Conservation (phyloP, 2,888 invertebrate genomes). For the Perdita meconis region DNA sequence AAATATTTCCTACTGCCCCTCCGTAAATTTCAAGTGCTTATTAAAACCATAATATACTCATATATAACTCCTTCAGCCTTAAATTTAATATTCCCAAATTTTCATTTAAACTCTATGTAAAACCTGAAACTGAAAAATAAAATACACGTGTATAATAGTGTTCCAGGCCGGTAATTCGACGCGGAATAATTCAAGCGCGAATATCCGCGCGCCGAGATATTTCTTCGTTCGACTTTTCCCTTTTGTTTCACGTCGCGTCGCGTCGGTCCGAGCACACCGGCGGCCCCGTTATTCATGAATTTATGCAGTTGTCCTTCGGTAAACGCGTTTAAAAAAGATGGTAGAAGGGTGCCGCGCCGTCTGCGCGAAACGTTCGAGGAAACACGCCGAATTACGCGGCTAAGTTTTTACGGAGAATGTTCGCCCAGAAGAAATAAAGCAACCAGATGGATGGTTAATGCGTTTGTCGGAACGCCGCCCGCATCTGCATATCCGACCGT, state of each 20-base stretch:
- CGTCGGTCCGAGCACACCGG: slow-evolving; percentile 11
- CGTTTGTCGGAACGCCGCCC: slow-evolving; percentile 12
- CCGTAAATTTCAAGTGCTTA: too few relatives aligned
- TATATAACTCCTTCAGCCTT: too few relatives aligned
- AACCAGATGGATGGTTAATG: slow-evolving; percentile 58
- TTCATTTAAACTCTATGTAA: too few relatives aligned
- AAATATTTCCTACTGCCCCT: too few relatives aligned
- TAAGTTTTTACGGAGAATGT: slow-evolving; percentile 61
- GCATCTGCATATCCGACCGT: slow-evolving; percentile 13
- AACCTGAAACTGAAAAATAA: too few relatives aligned
- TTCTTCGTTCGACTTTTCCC: slow-evolving; percentile 38
- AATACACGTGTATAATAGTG: too few relatives aligned
- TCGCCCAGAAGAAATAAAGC: slow-evolving; percentile 52
- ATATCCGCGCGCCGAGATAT: background rate
- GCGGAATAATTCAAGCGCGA: background rate
- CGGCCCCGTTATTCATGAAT: slow-evolving; percentile 65
- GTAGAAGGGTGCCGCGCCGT: slow-evolving; percentile 17
- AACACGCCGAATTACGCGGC: slow-evolving; percentile 50
- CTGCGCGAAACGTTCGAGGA: slow-evolving; percentile 50
- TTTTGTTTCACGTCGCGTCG: background rate
- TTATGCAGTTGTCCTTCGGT: slow-evolving; percentile 49
- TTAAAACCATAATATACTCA: too few relatives aligned
- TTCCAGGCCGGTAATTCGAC: too few relatives aligned
- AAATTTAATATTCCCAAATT: too few relatives aligned
- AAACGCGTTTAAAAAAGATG: slow-evolving; percentile 54